Conservation (phyloP, 2,888 invertebrate genomes). For the Ferrisia virgata region DNA sequence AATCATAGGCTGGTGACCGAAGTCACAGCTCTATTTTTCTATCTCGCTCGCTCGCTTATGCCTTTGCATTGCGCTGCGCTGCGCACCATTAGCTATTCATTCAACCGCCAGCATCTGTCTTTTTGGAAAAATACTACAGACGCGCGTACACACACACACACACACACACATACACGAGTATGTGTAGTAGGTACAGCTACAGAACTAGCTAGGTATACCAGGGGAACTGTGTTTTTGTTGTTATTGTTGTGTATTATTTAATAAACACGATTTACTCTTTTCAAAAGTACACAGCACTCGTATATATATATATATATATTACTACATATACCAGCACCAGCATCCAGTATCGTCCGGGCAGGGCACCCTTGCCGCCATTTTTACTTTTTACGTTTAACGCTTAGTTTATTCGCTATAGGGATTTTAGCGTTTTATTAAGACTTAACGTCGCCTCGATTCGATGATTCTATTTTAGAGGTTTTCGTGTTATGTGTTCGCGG, state of each 20-base stretch:
- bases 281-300: constrained; percentile 29
- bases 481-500: not conserved
- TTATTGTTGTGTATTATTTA: constrained; percentile 45
- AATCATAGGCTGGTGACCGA: constrained; percentile 46
- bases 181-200: not conserved
- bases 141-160: too few species aligned
- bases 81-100: constrained; percentile 23
- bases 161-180: too few species aligned
- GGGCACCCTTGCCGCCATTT: constrained; percentile 1
- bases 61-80: not conserved
- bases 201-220: not conserved
- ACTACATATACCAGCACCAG: not conserved
- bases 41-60: too few species aligned
- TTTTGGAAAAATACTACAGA: constrained; percentile 13
- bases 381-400: not conserved
- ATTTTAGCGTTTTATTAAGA: constrained; percentile 15
- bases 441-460: not conserved
- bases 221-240: constrained; percentile 35
- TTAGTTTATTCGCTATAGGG: constrained; percentile 28
- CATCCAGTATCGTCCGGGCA: not conserved
- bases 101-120: constrained; percentile 45
- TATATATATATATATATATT: too few species aligned
- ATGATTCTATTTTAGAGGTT: not conserved
- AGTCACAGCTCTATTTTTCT: constrained; percentile 42
- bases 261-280: constrained; percentile 45